Base-by-base conservation (phyloP, 1,140 invertebrate species). In the Aphidius ervi region DNA sequence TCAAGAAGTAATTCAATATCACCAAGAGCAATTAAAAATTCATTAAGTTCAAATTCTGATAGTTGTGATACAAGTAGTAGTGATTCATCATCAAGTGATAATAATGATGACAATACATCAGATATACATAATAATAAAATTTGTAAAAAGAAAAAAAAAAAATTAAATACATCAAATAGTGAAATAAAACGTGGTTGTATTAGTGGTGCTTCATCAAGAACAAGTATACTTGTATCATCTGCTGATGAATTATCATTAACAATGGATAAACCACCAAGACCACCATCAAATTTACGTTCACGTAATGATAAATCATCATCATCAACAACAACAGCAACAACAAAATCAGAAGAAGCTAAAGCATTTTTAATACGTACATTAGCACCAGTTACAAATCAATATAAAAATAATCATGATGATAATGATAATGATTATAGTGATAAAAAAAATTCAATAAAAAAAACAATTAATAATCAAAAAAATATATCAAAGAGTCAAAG, bases 301-400 rank as follows among this genome's bases (percentile, higher is more conserved):
- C 78, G 74, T 55, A 80, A 74, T 64, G 82, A 82, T 66, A 79
- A 81, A 59, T 73, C 70, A 4, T 4, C 23, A 23, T 23, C 23
- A 23, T 23, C 23, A 23, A 23, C 23, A 31, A 31, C 23, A 31
- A 31, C 23, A 31, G 4, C 23, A 31, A 31, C 23, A 31, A 67
- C 59, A 6, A 84, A 83, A 64, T 80, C 81, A 3, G 85, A 88
- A 70, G 86, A 89, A 66, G 85, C 86, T 0, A 89, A 89, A 71
- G 86, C 86, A 5, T 88, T 88, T 68, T 74, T 91, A 47, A 86
- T 88, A 72, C 76, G 87, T 71, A 87, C 86, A 10, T 69, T 88
- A 58, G 85, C 84, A 42, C 87, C 87, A 0, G 86, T 88, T 4
- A 85, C 86, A 0, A 86, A 83, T 74, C 74, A 87, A 10, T 88